phyloP scores from a whole-genome alignment of 2,113 vertebrate genomes.

The Butastur rufipennis region DNA sequence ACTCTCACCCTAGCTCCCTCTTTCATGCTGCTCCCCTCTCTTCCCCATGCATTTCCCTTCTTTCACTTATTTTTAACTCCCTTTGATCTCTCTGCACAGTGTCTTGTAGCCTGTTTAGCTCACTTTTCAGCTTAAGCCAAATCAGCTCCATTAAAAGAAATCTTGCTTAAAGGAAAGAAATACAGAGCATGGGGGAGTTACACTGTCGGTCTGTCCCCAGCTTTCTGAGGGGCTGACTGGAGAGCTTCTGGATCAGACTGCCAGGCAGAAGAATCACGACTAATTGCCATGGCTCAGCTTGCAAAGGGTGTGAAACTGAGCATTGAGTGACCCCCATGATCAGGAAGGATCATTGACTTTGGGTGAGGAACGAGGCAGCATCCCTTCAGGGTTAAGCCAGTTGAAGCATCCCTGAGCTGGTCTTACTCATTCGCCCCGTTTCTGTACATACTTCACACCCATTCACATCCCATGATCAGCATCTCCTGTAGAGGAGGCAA shows the following conservation, averaged over 20 bases:
- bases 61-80: background rate
- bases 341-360: background rate
- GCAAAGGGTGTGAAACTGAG: background rate
- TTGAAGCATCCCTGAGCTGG: background rate
- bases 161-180: background rate
- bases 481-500: background rate
- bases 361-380: background rate
- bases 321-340: background rate
- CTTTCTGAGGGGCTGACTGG: background rate
- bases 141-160: background rate
- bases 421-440: background rate
- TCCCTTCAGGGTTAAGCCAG: background rate
- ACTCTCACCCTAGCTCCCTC: background rate
- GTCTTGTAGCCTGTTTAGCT: background rate
- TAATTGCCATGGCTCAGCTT: background rate
- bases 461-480: background rate
- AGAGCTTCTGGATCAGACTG: background rate
- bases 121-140: background rate
- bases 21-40: background rate
- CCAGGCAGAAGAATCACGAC: background rate
- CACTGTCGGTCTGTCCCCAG: background rate
- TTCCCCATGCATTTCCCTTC: background rate
- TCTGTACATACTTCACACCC: background rate
- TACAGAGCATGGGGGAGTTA: background rate
- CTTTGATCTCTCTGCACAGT: background rate